Percentiles rank a stretch among this genome's conserved stretches.
phyloP scores from a whole-genome alignment of 1,140 invertebrate species.

The Dreissena rostriformis region DNA sequence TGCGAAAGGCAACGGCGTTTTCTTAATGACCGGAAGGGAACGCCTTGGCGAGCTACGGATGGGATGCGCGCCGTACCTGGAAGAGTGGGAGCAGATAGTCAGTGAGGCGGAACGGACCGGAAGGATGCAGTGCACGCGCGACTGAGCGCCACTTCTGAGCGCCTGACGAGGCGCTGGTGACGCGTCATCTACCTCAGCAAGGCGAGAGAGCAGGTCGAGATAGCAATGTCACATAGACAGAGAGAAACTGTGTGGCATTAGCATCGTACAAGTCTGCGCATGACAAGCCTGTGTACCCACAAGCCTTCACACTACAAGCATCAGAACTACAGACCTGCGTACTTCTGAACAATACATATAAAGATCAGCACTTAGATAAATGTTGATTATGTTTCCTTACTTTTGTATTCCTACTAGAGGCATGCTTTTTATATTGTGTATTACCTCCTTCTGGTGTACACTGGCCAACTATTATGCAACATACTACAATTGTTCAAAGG shows the following conservation, averaged over 20 bases:
- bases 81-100: constrained; percentile 86
- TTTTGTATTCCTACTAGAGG: too few species aligned
- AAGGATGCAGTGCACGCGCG: constrained; percentile 86
- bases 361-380: too few species aligned
- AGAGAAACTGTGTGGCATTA: neutral
- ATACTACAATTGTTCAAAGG: too few species aligned
- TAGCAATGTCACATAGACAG: neutral
- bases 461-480: too few species aligned
- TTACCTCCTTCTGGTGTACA: too few species aligned
- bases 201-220: neutral
- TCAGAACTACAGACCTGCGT: too few species aligned
- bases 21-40: constrained; percentile 89
- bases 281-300: neutral
- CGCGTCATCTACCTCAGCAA: constrained; percentile 55
- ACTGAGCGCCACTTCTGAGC: constrained; percentile 50
- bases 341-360: too few species aligned
- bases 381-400: too few species aligned
- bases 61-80: constrained; percentile 87
- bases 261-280: too few species aligned
- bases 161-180: neutral
- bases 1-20: constrained; percentile 87
- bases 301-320: neutral
- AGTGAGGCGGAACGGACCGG: constrained; percentile 84
- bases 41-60: constrained; percentile 87
- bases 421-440: too few species aligned